Evolutionary conservation across 2,888 invertebrate genomes (phyloP).

Genomic region (Drosophila monieri): DNA sequence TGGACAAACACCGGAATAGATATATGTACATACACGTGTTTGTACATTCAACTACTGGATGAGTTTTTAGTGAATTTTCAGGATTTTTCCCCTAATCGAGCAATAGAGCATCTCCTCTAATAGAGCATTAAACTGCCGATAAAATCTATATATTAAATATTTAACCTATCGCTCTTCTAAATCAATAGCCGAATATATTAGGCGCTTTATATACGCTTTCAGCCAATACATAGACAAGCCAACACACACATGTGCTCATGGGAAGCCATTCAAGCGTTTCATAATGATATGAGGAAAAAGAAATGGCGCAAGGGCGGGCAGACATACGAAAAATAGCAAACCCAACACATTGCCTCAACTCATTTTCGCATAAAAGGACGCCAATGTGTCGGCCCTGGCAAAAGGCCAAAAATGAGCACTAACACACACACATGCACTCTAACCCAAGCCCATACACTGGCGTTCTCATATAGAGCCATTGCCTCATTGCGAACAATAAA

Average conservation of each 20-base stretch:
- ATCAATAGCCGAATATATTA: constrained; percentile 52
- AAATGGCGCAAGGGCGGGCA: constrained; percentile 7
- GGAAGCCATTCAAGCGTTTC: constrained; percentile 74
- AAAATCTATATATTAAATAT: constrained; percentile 49
- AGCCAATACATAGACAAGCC: constrained; percentile 26
- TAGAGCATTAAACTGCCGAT: constrained; percentile 37
- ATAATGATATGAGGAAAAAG: constrained; percentile 57
- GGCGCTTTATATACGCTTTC: constrained; percentile 14
- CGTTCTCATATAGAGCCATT: constrained; percentile 52
- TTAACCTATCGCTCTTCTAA: constrained; percentile 47
- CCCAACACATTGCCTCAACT: constrained; percentile 72
- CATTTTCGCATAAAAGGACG: constrained; percentile 77
- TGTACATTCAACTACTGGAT: constrained; percentile 34
- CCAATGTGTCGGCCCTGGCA: constrained; percentile 75
- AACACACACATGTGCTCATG: constrained; percentile 43
- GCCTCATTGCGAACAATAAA: constrained; percentile 56
- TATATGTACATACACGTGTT: constrained; percentile 5
- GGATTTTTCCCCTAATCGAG: background rate
- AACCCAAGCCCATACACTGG: constrained; percentile 16
- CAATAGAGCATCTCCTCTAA: background rate
- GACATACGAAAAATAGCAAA: constrained; percentile 47
- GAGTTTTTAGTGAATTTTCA: background rate
- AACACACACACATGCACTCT: constrained; percentile 10
- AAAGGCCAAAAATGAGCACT: constrained; percentile 68
- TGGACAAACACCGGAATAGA: constrained; percentile 18